phyloP scores from a whole-genome alignment of 1,140 invertebrate genomes.

The Macrobrachium rosenbergii region DNA sequence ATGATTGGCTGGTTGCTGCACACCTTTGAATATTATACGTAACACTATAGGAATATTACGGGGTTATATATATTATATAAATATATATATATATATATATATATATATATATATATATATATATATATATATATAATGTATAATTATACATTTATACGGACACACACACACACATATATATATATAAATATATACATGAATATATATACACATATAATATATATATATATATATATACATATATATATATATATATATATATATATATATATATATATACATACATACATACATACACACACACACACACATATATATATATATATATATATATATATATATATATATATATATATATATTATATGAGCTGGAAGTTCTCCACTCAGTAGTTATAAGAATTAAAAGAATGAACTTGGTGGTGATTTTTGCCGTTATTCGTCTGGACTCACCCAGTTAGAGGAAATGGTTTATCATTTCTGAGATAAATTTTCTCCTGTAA shows the following conservation, averaged over 20 bases:
- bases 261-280: constrained; percentile 18
- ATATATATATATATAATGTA: background rate
- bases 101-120: background rate
- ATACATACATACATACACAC: constrained; percentile 18
- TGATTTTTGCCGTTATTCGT: too few species aligned
- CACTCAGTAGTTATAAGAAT: too few species aligned
- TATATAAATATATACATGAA: constrained; percentile 1
- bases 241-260: constrained; percentile 4
- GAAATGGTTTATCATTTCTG: too few species aligned
- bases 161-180: too few species aligned
- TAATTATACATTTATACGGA: too few species aligned
- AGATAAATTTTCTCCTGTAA: too few species aligned
- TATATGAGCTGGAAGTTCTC: too few species aligned
- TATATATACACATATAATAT: constrained; percentile 15
- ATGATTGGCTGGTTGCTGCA: too few species aligned
- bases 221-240: constrained; percentile 15
- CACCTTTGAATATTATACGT: too few species aligned
- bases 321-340: background rate
- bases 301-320: constrained; percentile 27
- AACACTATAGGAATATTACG: too few species aligned
- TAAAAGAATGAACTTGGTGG: too few species aligned
- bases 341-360: background rate
- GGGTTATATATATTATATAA: background rate
- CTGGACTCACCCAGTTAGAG: too few species aligned
- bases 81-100: background rate